phyloP scores from a whole-genome alignment of 2,888 invertebrate genomes.

The Margaritifera margaritifera region DNA sequence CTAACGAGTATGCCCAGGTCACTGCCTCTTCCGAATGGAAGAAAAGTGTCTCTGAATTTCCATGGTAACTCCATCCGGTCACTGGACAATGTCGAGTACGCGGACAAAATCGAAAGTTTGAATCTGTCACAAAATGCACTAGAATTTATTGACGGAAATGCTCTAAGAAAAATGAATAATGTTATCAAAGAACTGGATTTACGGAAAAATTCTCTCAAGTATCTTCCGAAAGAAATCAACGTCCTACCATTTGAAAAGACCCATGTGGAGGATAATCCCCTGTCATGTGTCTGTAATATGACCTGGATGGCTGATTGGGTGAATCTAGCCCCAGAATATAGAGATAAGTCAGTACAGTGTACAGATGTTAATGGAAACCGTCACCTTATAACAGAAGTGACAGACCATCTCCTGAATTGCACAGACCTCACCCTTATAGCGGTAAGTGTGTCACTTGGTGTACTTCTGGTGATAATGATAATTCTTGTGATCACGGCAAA shows the following conservation, averaged over 20 bases:
- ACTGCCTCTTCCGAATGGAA: slow-evolving; percentile 16
- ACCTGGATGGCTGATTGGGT: slow-evolving; percentile 42
- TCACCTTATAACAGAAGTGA: slow-evolving; percentile 29
- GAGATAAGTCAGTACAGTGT: slow-evolving; percentile 25
- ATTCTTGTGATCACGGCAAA: slow-evolving; percentile 34
- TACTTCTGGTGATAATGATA: slow-evolving; percentile 27
- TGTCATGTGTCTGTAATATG: slow-evolving; percentile 35
- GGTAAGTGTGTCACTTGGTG: slow-evolving; percentile 30
- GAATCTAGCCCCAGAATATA: slow-evolving; percentile 21
- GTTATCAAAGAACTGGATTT: slow-evolving; percentile 29
- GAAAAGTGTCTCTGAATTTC: slow-evolving; percentile 28
- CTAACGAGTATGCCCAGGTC: slow-evolving; percentile 23
- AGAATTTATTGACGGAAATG: slow-evolving; percentile 11
- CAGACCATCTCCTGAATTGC: slow-evolving; percentile 30
- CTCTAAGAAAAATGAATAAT: slow-evolving; percentile 11
- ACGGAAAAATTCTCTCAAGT: slow-evolving; percentile 8
- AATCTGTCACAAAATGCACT: slow-evolving; percentile 26
- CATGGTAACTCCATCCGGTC: slow-evolving; percentile 27
- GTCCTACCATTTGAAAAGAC: slow-evolving; percentile 22
- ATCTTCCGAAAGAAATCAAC: slow-evolving; percentile 26
- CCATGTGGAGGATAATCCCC: slow-evolving; percentile 17
- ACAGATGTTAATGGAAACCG: slow-evolving; percentile 18
- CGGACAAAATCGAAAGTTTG: slow-evolving; percentile 10
- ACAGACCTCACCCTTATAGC: slow-evolving; percentile 28
- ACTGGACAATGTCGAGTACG: slow-evolving; percentile 23